Evolutionary conservation across 2,888 invertebrate genomes (phyloP).

Genomic region (Eristalis tenax): DNA sequence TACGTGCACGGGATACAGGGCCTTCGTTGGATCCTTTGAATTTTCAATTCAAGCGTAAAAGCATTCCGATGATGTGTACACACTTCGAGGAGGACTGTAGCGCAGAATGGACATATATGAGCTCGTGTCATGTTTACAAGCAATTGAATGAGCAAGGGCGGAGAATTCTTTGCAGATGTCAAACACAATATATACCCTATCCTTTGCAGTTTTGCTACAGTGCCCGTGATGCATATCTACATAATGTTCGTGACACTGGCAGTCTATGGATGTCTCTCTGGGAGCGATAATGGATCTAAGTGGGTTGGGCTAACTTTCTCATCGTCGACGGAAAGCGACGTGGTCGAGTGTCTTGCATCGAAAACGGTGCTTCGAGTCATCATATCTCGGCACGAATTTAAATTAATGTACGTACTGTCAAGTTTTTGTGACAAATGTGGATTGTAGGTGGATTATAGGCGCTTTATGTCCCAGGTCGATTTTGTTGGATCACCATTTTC

Average conservation of each 20-base stretch:
- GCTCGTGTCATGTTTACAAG: slow-evolving; percentile 2
- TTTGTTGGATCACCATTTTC: too few species aligned
- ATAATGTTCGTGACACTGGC: not conserved
- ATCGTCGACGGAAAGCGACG: not conserved
- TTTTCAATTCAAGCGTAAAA: slow-evolving; percentile 57
- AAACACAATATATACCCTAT: not conserved
- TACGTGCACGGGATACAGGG: slow-evolving; percentile 15
- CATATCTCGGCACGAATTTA: too few species aligned
- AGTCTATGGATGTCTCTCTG: not conserved
- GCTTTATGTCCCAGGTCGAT: too few species aligned
- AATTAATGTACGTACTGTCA: too few species aligned
- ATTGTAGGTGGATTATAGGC: too few species aligned
- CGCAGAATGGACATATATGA: not conserved
- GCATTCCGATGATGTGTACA: slow-evolving; percentile 31
- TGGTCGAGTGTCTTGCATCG: too few species aligned
- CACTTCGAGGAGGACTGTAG: slow-evolving; percentile 15
- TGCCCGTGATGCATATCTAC: not conserved
- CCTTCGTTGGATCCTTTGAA: slow-evolving; percentile 23
- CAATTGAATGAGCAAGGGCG: not conserved
- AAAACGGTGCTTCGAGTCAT: too few species aligned
- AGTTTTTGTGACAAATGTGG: too few species aligned
- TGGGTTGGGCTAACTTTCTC: not conserved
- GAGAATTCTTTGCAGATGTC: not conserved
- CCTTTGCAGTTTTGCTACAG: not conserved
- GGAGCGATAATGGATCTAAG: not conserved